phyloP scores from a whole-genome alignment of 37 sponge, comb jelly and placozoan species.

The Corticium candelabrum region DNA sequence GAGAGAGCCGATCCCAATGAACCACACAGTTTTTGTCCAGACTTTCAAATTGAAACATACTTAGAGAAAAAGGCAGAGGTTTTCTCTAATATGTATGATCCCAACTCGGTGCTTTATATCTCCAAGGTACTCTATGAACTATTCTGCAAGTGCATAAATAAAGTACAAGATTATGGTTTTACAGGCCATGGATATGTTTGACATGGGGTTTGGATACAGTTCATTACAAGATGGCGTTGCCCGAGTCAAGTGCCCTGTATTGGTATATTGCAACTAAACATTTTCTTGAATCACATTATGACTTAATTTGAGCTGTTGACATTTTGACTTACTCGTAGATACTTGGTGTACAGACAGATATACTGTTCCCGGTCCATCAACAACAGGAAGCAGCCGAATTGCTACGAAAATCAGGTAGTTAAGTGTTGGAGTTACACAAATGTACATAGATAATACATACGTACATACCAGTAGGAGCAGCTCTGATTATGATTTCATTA shows the following conservation, averaged over 20 bases:
- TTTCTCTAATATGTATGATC: conserved; percentile 55
- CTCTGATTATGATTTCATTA: too few relatives aligned
- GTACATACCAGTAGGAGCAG: too few relatives aligned
- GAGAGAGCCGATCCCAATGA: conserved; percentile 19
- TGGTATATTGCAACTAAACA: conserved; percentile 17
- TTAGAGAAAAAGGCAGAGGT: conserved; percentile 54
- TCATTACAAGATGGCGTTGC: conserved; percentile 31
- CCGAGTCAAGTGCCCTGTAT: conserved; percentile 46
- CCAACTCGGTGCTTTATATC: conserved; percentile 61
- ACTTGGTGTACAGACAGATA: conserved; percentile 52
- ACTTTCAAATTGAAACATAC: conserved; percentile 62
- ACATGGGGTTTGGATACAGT: conserved; percentile 43
- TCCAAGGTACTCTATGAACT: conserved; percentile 32
- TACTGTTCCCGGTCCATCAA: conserved; percentile 58
- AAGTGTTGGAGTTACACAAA: not conserved
- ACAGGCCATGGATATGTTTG: conserved; percentile 74
- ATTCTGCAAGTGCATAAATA: not conserved
- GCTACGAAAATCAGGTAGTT: conserved; percentile 16
- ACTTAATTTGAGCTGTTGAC: not conserved
- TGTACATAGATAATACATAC: too few relatives aligned
- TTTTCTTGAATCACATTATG: not conserved
- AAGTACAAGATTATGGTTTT: not conserved
- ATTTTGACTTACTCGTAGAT: conserved; percentile 15
- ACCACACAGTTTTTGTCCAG: conserved; percentile 59
- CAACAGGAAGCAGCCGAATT: conserved; percentile 44